These are phyloP conservation scores for Sinohyriopsis cumingii DNA, from an alignment of 2,888 invertebrate species.

Conservation along the genomic window DNA sequence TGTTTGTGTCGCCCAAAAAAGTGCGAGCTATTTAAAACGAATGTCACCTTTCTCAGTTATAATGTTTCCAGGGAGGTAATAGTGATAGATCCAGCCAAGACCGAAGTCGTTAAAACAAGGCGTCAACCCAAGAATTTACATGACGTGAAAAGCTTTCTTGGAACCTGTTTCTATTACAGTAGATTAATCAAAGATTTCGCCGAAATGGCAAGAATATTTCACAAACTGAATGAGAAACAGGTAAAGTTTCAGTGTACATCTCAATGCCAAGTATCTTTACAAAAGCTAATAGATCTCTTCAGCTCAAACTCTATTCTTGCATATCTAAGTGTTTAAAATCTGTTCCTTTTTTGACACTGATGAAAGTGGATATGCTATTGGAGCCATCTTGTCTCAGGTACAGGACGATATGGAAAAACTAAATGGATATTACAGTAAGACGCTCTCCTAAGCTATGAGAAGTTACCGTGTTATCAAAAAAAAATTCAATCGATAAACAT, in stretches of 20 bases:
- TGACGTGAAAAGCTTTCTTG: constrained; percentile 12
- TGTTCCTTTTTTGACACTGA: constrained; percentile 26
- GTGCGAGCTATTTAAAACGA: constrained; percentile 11
- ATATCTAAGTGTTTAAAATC: constrained; percentile 10
- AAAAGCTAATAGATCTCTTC: constrained; percentile 1
- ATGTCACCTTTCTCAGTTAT: constrained; percentile 13
- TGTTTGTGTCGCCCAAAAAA: constrained; percentile 9
- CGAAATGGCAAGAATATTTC: constrained; percentile 5
- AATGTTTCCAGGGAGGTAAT: constrained; percentile 6
- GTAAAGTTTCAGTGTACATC: constrained; percentile 4
- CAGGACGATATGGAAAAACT: constrained; percentile 17
- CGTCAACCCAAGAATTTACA: constrained; percentile 2
- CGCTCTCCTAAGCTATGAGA: constrained; percentile 19
- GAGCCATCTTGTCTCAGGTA: constrained; percentile 25
- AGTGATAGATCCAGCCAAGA: constrained; percentile 7
- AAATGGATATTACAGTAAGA: constrained; percentile 26
- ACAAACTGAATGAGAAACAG: too few relatives aligned
- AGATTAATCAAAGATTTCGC: constrained; percentile 12
- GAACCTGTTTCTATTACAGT: constrained; percentile 10
- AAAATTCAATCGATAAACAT: constrained; percentile 2
- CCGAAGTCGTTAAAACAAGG: constrained; percentile 3
- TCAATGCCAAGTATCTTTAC: constrained; percentile 8
- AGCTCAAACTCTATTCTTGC: constrained; percentile 11
- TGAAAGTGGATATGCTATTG: constrained; percentile 17
- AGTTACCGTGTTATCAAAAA: too few relatives aligned